Conservation (phyloP, 2,888 invertebrate species). For the Ectemnius continuus region DNA sequence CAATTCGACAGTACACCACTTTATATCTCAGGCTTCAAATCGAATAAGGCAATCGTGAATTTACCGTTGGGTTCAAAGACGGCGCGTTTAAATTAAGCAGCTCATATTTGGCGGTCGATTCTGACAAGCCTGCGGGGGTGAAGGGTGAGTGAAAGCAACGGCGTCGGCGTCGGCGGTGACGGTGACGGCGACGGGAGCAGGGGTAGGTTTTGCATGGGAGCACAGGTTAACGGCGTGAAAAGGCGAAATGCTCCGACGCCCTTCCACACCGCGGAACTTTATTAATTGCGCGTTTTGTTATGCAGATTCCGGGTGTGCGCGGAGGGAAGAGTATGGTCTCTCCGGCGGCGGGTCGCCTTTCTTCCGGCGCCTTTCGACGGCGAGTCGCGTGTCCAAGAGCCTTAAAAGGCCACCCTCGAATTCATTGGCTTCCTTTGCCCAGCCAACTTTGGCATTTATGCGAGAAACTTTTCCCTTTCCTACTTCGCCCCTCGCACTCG, state of each 20-base stretch:
- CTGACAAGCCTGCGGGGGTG: neutral
- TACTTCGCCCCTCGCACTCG: neutral
- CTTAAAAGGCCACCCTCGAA: conserved; percentile 71
- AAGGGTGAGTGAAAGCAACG: too few species aligned
- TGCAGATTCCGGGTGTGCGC: conserved; percentile 71
- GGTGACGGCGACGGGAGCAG: neutral
- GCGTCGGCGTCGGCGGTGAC: too few species aligned
- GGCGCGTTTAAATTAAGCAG: too few species aligned
- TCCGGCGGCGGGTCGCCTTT: conserved; percentile 17
- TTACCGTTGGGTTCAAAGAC: too few species aligned
- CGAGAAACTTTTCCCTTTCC: conserved; percentile 54
- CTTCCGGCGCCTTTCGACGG: conserved; percentile 29
- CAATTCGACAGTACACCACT: too few species aligned
- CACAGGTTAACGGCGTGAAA: conserved; percentile 58
- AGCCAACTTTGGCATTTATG: conserved; percentile 39
- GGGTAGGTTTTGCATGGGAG: conserved; percentile 5
- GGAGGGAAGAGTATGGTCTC: conserved; percentile 17
- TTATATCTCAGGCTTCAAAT: too few species aligned
- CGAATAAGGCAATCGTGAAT: too few species aligned
- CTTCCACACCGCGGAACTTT: conserved; percentile 72
- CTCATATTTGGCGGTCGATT: neutral
- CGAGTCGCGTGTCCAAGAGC: conserved; percentile 53
- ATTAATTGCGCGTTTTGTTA: conserved; percentile 77
- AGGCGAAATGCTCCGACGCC: conserved; percentile 73
- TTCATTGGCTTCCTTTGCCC: conserved; percentile 64